Evolutionary conservation across 2,113 vertebrate species (phyloP), one percentile per base, ranked within the genome.

Genomic region (Amazona vittata): DNA sequence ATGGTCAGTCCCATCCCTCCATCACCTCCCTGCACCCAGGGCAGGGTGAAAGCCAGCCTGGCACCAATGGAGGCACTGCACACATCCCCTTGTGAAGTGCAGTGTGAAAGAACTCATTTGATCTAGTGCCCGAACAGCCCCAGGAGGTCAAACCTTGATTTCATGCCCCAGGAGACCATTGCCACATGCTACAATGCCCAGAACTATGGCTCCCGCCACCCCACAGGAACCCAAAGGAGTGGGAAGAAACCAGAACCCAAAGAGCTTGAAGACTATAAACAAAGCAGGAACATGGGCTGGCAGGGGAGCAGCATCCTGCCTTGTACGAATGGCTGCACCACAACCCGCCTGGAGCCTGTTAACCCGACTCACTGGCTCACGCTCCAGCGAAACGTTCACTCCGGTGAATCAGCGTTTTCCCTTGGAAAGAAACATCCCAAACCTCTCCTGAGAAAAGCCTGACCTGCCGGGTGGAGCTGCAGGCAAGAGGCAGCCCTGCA

Each of bases 291-390:
- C 13, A 0, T 6, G 44, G 63, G 15, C 49, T 90, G 79, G 67
- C 47, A 76, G 75, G 43, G 76, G 50, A 77, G 21, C 52, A 83
- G 59, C 37, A 13, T 41, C 78, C 71, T 90, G 80, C 50, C 69
- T 24, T 31, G 19, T 50, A 46, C 46, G 59, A 75, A 82, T 71
- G 70, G 22, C 12, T 1, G 0, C 44, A 18, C 49, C 74, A 85
- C 22, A 53, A 55, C 74, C 82, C 50, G 57, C 85, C 82, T 15
- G 35, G 50, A 81, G 81, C 74, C 29, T 70, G 46, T 4, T 39
- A 59, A 8, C 0, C 71, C 0, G 0, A 29, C 3, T 35, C 57
- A 15, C 33, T 24, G 57, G 57, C 21, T 59, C 57, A 37, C 0
- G 4, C 64, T 70, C 28, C 84, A 68, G 25, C 41, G 59, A 25